Conservation (phyloP, 92 coral and sea anemone species). For the Epizoanthus illoricatus region DNA sequence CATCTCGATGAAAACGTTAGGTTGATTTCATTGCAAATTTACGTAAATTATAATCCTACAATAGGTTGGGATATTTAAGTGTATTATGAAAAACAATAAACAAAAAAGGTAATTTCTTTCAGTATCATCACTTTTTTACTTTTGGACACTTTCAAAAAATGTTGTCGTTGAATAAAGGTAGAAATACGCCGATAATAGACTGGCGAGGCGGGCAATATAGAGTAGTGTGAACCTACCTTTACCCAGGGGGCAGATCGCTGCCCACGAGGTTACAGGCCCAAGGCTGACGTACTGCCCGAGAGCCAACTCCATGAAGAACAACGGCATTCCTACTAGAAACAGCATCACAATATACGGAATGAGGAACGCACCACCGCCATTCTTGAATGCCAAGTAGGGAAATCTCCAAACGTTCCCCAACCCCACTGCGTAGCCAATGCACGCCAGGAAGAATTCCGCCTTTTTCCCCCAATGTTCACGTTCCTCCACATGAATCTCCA, state of each 20-base stretch:
- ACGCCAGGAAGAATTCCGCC: constrained; percentile 93
- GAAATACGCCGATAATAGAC: no score
- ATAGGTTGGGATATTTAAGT: not conserved
- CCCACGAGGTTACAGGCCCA: constrained; percentile 99
- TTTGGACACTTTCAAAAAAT: not conserved
- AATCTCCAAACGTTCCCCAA: constrained; percentile 98
- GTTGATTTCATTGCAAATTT: not conserved
- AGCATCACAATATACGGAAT: constrained; percentile 91
- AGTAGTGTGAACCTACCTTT: constrained; percentile 70
- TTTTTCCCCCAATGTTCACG: constrained; percentile 97
- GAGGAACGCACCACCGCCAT: constrained; percentile 98
- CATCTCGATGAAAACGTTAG: not conserved
- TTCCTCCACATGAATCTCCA: constrained; percentile 58
- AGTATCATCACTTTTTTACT: not conserved
- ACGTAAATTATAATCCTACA: constrained; percentile 2
- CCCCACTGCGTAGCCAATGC: constrained; percentile 97
- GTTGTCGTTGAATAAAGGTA: not conserved
- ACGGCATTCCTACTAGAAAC: constrained; percentile 95
- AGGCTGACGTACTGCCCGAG: constrained; percentile 90
- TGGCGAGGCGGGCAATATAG: not conserved
- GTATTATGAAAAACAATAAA: not conserved
- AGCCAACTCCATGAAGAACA: constrained; percentile 98
- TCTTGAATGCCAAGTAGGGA: constrained; percentile 91
- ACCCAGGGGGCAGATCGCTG: constrained; percentile 92
- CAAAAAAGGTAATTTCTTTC: not conserved